Evolutionary conservation across 2,797 vertebrate species (phyloP), one percentile per base, ranked within the genome.

Genomic region (Intellagama lesueurii): DNA sequence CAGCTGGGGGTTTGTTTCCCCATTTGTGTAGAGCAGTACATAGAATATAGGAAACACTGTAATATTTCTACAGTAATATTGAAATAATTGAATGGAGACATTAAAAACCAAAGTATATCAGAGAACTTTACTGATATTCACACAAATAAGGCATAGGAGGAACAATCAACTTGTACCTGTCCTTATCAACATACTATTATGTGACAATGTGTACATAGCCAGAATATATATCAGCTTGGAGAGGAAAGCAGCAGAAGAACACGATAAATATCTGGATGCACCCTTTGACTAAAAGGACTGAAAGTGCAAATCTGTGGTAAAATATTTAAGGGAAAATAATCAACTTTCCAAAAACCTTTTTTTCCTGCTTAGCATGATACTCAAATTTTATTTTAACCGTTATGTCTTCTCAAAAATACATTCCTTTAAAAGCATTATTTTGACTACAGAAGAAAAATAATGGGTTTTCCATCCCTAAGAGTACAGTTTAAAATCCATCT

Each of bases 381-480:
- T 82, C 93, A 73, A 89, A 9, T 72, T 76, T 85, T 87, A 60
- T 88, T 87, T 14, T 89, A 66, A 78, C 69, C 92, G 70, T 90
- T 64, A 7, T 4, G 2, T 87, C 89, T 87, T 81, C 66, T 92
- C 72, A 78, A 89, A 92, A 90, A 89, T 44, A 3, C n/a, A 9
- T 85, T 92, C 85, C 84, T 77, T 83, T 44, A 89, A 85, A 92
- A 32, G 16, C 90, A 90, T 87, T 84, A 69, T 86, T 89, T 83
- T 82, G 81, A 91, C 68, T 84, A 81, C 81, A 87, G 66, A 93
- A 47, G 87, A 87, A 76, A 0, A 0, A 84, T 69, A 87, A 72
- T 90, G 88, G 86, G 86, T 70, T 89, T 94, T 90, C 85, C 91
- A 89, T 86, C 91, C 87, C 1, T 89, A 88, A 87, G 89, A 93